Conservation (phyloP, 2,113 vertebrate genomes). For the Poicephalus gulielmi region DNA sequence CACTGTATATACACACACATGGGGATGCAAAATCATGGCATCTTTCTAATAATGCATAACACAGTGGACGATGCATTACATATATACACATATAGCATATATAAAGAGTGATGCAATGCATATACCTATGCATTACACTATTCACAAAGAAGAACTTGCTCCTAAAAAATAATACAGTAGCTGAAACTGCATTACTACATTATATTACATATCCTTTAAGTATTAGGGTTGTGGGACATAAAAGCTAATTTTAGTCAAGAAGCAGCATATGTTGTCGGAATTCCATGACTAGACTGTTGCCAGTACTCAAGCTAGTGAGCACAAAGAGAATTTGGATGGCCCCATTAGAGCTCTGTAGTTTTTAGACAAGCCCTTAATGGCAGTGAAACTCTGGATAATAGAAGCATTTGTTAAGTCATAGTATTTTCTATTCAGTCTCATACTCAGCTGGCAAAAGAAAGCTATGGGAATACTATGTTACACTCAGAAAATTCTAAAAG, state of each 20-base stretch:
- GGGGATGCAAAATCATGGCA: not conserved
- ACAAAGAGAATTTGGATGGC: constrained; percentile 28
- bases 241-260: constrained; percentile 26
- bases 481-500: constrained; percentile 15
- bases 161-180: not conserved
- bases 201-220: not conserved
- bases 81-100: not conserved
- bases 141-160: not conserved
- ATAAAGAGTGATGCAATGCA: not conserved
- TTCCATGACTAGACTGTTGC: not conserved
- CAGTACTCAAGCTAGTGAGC: not conserved
- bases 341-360: constrained; percentile 3
- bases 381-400: constrained; percentile 30
- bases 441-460: not conserved
- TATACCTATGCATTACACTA: not conserved
- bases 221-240: not conserved
- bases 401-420: constrained; percentile 44
- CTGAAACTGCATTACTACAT: not conserved
- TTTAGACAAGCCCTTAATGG: constrained; percentile 17
- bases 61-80: not conserved
- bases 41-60: not conserved
- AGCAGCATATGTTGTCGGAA: not conserved
- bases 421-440: constrained; percentile 11
- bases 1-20: not conserved
- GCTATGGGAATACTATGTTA: constrained; percentile 58